A percentile compares a stretch with the other conserved stretches of the same genome.
phyloP scores from a whole-genome alignment of 1,140 invertebrate species.

The Pseudoatta argentina region DNA sequence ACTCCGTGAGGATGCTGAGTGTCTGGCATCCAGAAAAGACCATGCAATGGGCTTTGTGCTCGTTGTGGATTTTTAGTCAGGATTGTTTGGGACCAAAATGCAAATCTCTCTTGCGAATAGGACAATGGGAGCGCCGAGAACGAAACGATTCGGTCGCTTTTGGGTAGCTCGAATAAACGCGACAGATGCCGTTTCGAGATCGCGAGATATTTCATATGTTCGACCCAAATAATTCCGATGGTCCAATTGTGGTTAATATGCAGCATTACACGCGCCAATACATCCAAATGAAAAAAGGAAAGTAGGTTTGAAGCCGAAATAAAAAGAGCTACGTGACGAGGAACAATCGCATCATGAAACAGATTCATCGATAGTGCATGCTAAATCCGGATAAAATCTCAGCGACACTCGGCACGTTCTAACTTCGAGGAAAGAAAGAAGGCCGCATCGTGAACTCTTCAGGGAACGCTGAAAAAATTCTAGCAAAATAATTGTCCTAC shows the following conservation, averaged over 20 bases:
- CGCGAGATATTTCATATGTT: constrained; percentile 33
- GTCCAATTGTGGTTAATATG: constrained; percentile 50
- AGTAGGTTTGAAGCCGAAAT: not conserved
- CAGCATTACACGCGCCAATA: constrained; percentile 74
- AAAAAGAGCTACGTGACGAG: constrained; percentile 68
- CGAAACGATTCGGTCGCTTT: constrained; percentile 65
- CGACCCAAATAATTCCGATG: constrained; percentile 56
- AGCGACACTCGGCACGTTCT: constrained; percentile 70
- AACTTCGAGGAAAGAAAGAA: constrained; percentile 12
- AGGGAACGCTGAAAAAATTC: constrained; percentile 18
- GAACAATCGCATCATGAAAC: constrained; percentile 74
- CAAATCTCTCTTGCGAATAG: constrained; percentile 70
- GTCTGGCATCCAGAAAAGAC: constrained; percentile 61
- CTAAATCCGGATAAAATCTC: constrained; percentile 67
- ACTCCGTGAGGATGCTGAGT: constrained; percentile 68
- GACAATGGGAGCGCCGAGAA: constrained; percentile 60
- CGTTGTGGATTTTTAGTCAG: constrained; percentile 41
- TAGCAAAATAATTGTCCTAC: constrained; percentile 14
- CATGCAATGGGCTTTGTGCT: constrained; percentile 29
- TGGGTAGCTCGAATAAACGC: constrained; percentile 73
- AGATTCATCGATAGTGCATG: constrained; percentile 71
- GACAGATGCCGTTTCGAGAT: constrained; percentile 71
- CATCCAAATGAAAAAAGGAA: not conserved
- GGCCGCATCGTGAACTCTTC: not conserved
- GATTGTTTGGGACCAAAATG: constrained; percentile 75